Conservation (phyloP, 2,888 invertebrate genomes). For the Diadromus collaris region DNA sequence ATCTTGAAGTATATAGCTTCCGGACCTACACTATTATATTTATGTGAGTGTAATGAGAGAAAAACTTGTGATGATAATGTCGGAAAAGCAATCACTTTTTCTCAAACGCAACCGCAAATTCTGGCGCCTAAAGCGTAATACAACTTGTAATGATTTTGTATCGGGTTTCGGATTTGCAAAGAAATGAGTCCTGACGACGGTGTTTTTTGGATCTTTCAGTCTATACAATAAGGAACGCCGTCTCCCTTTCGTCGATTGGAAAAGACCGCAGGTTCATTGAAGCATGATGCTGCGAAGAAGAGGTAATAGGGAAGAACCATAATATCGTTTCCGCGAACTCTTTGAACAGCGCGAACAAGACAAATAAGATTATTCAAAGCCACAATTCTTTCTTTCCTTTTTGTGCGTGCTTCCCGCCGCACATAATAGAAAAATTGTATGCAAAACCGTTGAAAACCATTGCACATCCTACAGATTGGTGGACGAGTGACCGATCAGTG, state of each 20-base stretch:
- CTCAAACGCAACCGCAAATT: not conserved
- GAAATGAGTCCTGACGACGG: not conserved
- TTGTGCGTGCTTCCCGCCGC: slow-evolving; percentile 2
- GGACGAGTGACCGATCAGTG: slow-evolving; percentile 18
- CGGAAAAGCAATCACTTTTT: not conserved
- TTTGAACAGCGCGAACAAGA: not conserved
- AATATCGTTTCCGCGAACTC: slow-evolving; percentile 37
- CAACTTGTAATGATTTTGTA: not conserved
- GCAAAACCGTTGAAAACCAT: not conserved
- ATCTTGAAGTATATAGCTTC: not conserved
- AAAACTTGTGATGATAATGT: not conserved
- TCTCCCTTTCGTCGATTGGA: not conserved
- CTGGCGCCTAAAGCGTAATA: not conserved
- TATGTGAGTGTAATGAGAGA: not conserved
- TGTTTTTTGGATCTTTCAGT: not conserved
- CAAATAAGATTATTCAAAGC: slow-evolving; percentile 1
- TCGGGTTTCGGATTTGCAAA: not conserved
- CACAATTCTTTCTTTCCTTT: slow-evolving; percentile 6
- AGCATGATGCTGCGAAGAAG: slow-evolving; percentile 23
- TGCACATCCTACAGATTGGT: not conserved
- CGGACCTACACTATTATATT: not conserved
- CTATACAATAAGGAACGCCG: slow-evolving; percentile 1
- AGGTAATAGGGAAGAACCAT: slow-evolving; percentile 19
- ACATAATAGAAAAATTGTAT: not conserved
- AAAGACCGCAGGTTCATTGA: slow-evolving; percentile 28